phyloP scores from a whole-genome alignment of 2,888 invertebrate species.

The Aradus depressus region DNA sequence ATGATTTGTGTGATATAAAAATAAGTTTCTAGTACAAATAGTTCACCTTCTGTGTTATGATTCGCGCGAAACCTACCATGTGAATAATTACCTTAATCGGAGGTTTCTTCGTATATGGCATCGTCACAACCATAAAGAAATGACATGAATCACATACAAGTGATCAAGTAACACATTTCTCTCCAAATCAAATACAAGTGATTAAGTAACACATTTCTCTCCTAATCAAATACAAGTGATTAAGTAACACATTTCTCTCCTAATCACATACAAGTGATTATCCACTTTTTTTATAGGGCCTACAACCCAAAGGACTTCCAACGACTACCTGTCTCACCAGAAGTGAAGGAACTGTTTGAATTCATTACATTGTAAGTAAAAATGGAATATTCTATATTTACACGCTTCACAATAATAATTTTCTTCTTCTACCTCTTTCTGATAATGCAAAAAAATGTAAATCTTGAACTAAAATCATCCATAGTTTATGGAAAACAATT shows the following conservation, averaged over 20 bases:
- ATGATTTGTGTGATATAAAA: too few relatives aligned
- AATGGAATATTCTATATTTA: background rate
- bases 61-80: too few relatives aligned
- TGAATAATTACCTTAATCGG: too few relatives aligned
- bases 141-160: too few relatives aligned
- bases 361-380: constrained; percentile 68
- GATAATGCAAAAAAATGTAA: background rate
- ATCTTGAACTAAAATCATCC: background rate
- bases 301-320: constrained; percentile 80
- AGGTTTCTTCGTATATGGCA: too few relatives aligned
- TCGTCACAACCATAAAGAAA: too few relatives aligned
- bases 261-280: background rate
- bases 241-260: background rate
- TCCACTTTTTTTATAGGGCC: constrained; percentile 35
- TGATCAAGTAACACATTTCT: constrained; percentile 12
- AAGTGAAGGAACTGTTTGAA: constrained; percentile 85
- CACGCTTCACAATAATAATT: background rate
- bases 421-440: background rate
- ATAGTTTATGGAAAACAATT: background rate
- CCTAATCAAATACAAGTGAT: background rate
- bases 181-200: constrained; percentile 12
- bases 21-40: too few relatives aligned
- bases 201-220: constrained; percentile 8
- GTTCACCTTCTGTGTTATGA: too few relatives aligned
- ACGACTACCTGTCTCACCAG: constrained; percentile 65